Evolutionary conservation across 2,797 vertebrate genomes (phyloP).

Genomic region (Serranus cabrilla): DNA sequence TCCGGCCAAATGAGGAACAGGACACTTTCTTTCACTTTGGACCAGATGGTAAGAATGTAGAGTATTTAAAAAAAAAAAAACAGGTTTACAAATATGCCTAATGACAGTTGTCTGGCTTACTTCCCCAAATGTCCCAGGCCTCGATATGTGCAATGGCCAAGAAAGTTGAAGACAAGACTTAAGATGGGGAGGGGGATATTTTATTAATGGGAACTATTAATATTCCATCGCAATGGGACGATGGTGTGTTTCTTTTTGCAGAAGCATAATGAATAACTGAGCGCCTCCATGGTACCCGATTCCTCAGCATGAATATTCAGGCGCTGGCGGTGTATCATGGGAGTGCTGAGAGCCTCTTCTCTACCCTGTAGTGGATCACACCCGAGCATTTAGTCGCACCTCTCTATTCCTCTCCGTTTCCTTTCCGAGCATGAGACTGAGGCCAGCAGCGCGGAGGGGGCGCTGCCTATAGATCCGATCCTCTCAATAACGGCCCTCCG

Average conservation of each 20-base stretch:
- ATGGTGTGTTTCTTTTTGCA: conserved; percentile 85
- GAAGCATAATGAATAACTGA: conserved; percentile 88
- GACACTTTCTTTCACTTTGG: conserved; percentile 34
- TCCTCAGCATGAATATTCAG: conserved; percentile 87
- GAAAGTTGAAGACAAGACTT: conserved; percentile 73
- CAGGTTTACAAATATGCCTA: conserved; percentile 45
- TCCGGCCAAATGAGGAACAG: conserved; percentile 49
- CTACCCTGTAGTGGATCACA: conserved; percentile 66
- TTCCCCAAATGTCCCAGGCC: conserved; percentile 59
- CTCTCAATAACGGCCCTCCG: conserved; percentile 66
- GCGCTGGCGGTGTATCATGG: conserved; percentile 68
- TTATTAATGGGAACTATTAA: conserved; percentile 88
- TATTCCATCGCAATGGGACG: conserved; percentile 86
- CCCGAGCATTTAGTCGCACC: conserved; percentile 66
- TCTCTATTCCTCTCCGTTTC: conserved; percentile 38
- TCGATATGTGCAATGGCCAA: conserved; percentile 60
- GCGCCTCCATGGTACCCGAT: conserved; percentile 77
- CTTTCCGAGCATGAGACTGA: conserved; percentile 25
- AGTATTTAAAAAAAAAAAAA: conserved; percentile 10
- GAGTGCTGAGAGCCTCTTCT: conserved; percentile 72
- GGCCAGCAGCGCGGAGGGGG: conserved; percentile 37
- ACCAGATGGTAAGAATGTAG: conserved; percentile 37
- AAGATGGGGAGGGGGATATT: conserved; percentile 80
- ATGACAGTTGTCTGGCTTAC: conserved; percentile 43
- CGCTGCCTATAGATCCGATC: conserved; percentile 68